Conservation (phyloP, 2,797 vertebrate species). For the Pangasius sanitwongsei region DNA sequence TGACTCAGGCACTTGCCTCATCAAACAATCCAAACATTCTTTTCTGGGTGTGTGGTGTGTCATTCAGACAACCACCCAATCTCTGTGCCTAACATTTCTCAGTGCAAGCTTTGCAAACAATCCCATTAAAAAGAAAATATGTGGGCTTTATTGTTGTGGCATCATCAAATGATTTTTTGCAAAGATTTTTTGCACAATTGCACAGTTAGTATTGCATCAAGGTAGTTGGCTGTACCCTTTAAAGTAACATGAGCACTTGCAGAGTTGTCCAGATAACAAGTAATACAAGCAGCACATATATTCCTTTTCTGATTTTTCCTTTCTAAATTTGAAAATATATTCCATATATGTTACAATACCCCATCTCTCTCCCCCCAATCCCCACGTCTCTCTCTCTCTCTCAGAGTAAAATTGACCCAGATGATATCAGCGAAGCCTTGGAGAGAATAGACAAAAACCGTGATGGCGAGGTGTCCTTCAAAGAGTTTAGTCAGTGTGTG, state of each 20-base stretch:
- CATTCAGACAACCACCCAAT: constrained; percentile 9
- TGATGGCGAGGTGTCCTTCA: constrained; percentile 73
- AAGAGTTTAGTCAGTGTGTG: constrained; percentile 71
- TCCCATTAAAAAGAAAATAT: neutral
- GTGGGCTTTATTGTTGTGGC: neutral
- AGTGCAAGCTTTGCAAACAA: neutral
- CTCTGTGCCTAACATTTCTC: neutral
- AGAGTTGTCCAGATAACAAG: no score
- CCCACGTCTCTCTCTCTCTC: neutral
- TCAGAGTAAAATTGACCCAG: constrained; percentile 64
- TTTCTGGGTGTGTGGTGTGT: neutral
- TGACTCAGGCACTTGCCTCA: constrained; percentile 12
- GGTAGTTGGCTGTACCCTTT: no score
- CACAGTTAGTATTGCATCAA: no score
- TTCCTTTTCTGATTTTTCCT: neutral
- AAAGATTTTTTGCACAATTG: neutral
- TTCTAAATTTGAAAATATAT: neutral
- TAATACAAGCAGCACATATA: no score
- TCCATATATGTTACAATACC: neutral
- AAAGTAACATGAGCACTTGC: no score
- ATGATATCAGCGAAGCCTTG: constrained; percentile 67
- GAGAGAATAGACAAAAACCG: constrained; percentile 71
- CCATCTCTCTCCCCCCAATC: neutral
- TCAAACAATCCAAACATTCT: neutral
- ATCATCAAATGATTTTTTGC: neutral